phyloP scores from a whole-genome alignment of 2,113 vertebrate genomes.

The Lanius collurio region DNA sequence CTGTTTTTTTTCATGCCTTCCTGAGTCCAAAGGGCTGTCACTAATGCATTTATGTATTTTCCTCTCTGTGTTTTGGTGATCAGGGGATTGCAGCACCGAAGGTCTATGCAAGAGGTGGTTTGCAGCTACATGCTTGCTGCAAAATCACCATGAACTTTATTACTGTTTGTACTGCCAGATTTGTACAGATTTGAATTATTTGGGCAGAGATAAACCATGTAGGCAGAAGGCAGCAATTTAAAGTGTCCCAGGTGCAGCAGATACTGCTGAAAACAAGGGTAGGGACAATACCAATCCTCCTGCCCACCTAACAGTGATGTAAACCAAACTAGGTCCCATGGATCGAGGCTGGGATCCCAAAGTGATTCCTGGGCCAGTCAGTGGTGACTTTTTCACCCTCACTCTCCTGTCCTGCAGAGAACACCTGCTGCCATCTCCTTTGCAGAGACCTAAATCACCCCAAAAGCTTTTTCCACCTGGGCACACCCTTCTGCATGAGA shows the following conservation, averaged over 20 bases:
- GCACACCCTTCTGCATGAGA: background rate
- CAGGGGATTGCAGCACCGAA: background rate
- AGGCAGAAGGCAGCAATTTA: background rate
- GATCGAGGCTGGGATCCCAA: background rate
- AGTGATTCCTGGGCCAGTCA: rapidly evolving
- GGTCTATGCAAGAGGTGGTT: background rate
- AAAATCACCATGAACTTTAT: background rate
- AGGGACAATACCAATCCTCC: background rate
- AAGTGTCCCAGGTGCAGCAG: background rate
- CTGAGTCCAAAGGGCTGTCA: background rate
- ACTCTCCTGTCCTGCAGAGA: rapidly evolving
- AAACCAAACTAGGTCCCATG: background rate
- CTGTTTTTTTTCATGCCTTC: background rate
- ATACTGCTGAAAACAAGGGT: background rate
- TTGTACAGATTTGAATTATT: background rate
- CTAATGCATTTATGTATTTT: background rate
- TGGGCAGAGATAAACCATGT: background rate
- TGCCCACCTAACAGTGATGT: rapidly evolving
- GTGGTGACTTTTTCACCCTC: rapidly evolving
- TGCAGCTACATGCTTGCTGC: background rate
- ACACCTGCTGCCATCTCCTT: rapidly evolving
- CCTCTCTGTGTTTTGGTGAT: background rate
- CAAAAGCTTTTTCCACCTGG: rapidly evolving
- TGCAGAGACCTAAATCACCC: rapidly evolving
- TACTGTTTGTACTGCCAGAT: background rate